Conservation (phyloP, 2,888 invertebrate genomes). For the Timema podura region DNA sequence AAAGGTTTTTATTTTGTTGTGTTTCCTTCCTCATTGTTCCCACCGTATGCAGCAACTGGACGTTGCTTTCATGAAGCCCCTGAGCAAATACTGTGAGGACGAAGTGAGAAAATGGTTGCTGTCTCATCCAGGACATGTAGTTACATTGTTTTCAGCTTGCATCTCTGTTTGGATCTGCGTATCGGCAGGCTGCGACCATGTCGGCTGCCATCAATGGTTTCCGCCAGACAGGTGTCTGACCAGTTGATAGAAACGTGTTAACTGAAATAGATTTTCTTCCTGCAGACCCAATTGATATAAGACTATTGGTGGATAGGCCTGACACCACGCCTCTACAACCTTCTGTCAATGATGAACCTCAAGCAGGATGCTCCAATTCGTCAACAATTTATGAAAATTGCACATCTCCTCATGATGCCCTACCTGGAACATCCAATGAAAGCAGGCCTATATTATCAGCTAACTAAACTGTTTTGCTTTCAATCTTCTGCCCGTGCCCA, state of each 20-base stretch:
- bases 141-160: neutral
- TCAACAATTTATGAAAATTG: neutral
- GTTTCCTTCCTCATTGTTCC: constrained; percentile 18
- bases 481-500: neutral
- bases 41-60: neutral
- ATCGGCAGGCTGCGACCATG: neutral
- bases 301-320: neutral
- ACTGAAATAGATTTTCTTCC: neutral
- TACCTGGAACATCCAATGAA: neutral
- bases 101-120: neutral
- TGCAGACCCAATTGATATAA: neutral
- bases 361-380: neutral
- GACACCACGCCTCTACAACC: neutral
- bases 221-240: neutral
- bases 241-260: neutral
- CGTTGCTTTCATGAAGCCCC: constrained; percentile 1
- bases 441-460: neutral
- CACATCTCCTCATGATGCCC: neutral
- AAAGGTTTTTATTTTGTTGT: neutral
- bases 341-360: neutral
- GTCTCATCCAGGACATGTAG: constrained; percentile 3
- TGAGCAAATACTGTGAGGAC: constrained; percentile 7
- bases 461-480: neutral
- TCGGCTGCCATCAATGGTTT: neutral
- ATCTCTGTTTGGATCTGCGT: constrained; percentile 10